phyloP scores from a whole-genome alignment of 2,797 vertebrate genomes.

The Tarsius wallacei region DNA sequence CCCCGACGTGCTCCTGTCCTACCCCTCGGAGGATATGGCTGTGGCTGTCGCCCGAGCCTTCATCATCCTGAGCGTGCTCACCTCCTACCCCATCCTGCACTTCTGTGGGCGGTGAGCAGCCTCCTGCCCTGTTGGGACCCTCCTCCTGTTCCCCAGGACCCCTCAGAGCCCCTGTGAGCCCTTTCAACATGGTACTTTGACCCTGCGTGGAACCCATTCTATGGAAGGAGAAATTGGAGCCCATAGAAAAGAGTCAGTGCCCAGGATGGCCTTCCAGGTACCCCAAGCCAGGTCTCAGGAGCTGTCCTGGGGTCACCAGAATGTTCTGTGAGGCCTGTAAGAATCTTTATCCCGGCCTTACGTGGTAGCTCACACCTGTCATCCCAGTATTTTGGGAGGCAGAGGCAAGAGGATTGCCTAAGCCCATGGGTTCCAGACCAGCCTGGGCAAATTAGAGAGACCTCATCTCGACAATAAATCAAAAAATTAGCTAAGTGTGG shows the following conservation, averaged over 20 bases:
- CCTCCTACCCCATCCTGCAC: slow-evolving; percentile 98
- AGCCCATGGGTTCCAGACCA: not conserved
- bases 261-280: not conserved
- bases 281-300: not conserved
- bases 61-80: slow-evolving; percentile 97
- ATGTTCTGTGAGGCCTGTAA: not conserved
- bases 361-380: not conserved
- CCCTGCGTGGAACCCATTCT: not conserved
- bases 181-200: not conserved
- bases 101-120: slow-evolving; percentile 96
- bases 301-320: not conserved
- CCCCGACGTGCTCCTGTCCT: slow-evolving; percentile 97
- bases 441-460: not conserved
- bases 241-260: not conserved
- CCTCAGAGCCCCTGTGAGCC: not conserved
- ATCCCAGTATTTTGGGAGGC: not conserved
- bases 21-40: slow-evolving; percentile 95
- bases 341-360: not conserved
- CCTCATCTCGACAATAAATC: not conserved
- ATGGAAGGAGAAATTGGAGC: not conserved
- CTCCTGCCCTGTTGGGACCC: rapidly evolving
- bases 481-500: not conserved
- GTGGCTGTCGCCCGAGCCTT: slow-evolving; percentile 97
- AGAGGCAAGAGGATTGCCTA: not conserved
- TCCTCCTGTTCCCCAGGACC: not conserved